These are phyloP conservation scores for Ataeniobius toweri DNA, from an alignment of 2,797 vertebrate genomes.

Conservation along the genomic window DNA sequence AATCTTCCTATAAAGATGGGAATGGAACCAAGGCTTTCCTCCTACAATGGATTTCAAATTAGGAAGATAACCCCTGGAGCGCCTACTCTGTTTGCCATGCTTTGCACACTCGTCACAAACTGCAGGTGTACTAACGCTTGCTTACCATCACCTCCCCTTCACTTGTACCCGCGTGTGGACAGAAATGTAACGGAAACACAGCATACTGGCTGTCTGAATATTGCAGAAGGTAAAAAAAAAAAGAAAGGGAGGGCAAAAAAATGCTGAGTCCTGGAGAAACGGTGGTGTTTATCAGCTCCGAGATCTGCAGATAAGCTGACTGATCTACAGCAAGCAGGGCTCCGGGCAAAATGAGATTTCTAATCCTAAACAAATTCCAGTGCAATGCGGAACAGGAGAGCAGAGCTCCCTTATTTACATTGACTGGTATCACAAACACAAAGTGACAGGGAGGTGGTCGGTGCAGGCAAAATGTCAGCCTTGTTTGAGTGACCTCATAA, in stretches of 20 bases:
- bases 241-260: slow-evolving; percentile 27
- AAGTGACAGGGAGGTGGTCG: slow-evolving; percentile 61
- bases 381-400: slow-evolving; percentile 68
- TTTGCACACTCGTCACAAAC: slow-evolving; percentile 60
- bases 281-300: slow-evolving; percentile 65
- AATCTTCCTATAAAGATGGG: slow-evolving; percentile 72
- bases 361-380: slow-evolving; percentile 80
- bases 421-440: slow-evolving; percentile 70
- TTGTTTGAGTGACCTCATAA: slow-evolving; percentile 73
- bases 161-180: slow-evolving; percentile 27
- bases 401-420: slow-evolving; percentile 74
- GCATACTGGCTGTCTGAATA: slow-evolving; percentile 59
- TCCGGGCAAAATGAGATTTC: slow-evolving; percentile 75
- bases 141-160: background rate
- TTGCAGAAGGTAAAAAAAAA: slow-evolving; percentile 54
- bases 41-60: slow-evolving; percentile 68
- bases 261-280: slow-evolving; percentile 66
- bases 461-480: slow-evolving; percentile 70
- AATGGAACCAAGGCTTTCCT: slow-evolving; percentile 57
- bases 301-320: slow-evolving; percentile 78
- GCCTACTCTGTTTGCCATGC: slow-evolving; percentile 51
- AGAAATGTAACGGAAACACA: slow-evolving; percentile 61
- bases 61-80: slow-evolving; percentile 68
- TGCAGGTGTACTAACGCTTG: slow-evolving; percentile 57
- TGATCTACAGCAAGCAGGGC: slow-evolving; percentile 79